Percentiles rank a stretch among this genome's conserved stretches.
Evolutionary conservation across 2,797 vertebrate species (phyloP).

Genomic region (Scomberomorus guttatus): DNA sequence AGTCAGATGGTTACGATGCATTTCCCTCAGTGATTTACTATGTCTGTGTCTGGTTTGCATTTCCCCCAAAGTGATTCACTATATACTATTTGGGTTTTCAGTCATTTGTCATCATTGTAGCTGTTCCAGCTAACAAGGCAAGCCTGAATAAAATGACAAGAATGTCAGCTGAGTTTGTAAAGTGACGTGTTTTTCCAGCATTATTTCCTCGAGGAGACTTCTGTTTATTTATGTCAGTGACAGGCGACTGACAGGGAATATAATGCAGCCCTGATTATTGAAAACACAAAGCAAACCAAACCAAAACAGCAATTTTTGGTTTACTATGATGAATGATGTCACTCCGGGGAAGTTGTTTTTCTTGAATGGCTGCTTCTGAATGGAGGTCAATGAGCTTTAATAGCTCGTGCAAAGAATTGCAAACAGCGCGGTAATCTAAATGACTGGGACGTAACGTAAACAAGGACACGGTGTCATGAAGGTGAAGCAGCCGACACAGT

Average conservation of each 20-base stretch:
- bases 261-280: conserved; percentile 27
- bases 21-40: conserved; percentile 19
- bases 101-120: conserved; percentile 17
- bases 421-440: conserved; percentile 25
- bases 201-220: conserved; percentile 12
- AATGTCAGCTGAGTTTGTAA: conserved; percentile 2
- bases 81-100: not conserved
- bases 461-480: conserved; percentile 7
- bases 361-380: conserved; percentile 13
- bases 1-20: not conserved
- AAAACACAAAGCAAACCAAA: conserved; percentile 1
- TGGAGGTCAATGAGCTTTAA: conserved; percentile 13
- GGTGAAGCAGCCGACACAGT: conserved; percentile 5
- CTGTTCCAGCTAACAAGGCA: not conserved
- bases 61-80: conserved; percentile 1
- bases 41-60: conserved; percentile 14
- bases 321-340: conserved; percentile 5
- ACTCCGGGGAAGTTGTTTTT: not conserved
- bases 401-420: not conserved
- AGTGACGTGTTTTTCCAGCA: not conserved
- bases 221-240: not conserved
- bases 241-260: conserved; percentile 34
- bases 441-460: conserved; percentile 20
- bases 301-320: conserved; percentile 18
- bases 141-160: not conserved